Evolutionary conservation across 2,797 vertebrate species (phyloP).

Genomic region (Crossoptilon crossoptilon): DNA sequence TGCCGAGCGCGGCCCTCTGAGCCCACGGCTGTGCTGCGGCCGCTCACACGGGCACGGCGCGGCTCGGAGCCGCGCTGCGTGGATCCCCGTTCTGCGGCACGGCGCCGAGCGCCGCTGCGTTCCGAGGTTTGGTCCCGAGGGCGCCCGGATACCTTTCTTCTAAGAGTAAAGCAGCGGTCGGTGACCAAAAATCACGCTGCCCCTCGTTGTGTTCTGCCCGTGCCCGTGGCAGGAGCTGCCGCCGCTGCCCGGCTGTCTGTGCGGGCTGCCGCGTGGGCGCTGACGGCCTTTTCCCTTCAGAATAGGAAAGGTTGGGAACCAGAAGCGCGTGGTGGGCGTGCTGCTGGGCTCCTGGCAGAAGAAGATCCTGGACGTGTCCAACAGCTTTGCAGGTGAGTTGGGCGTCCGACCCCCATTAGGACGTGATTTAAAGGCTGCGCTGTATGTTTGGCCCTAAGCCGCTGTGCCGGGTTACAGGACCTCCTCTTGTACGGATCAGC

Average conservation of each 20-base stretch:
- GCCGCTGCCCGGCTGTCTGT: too few relatives aligned
- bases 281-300: constrained; percentile 75
- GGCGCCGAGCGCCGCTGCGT: too few relatives aligned
- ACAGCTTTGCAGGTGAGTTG: constrained; percentile 95
- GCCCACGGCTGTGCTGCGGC: too few relatives aligned
- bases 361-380: constrained; percentile 96
- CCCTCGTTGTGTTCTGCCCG: too few relatives aligned
- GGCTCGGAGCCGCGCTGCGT: too few relatives aligned
- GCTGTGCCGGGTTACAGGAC: background rate
- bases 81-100: too few relatives aligned
- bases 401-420: background rate
- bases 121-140: rapidly evolving
- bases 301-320: constrained; percentile 98
- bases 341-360: constrained; percentile 98
- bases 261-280: background rate
- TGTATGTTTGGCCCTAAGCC: rapidly evolving
- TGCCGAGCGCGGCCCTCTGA: background rate
- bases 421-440: background rate
- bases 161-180: rapidly evolving
- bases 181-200: too few relatives aligned
- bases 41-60: too few relatives aligned
- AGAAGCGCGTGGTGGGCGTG: constrained; percentile 97
- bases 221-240: too few relatives aligned
- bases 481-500: background rate
- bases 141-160: rapidly evolving